Evolutionary conservation across 2,113 vertebrate species (phyloP), one percentile per base, ranked within the genome.

Genomic region (Furnarius figulus): DNA sequence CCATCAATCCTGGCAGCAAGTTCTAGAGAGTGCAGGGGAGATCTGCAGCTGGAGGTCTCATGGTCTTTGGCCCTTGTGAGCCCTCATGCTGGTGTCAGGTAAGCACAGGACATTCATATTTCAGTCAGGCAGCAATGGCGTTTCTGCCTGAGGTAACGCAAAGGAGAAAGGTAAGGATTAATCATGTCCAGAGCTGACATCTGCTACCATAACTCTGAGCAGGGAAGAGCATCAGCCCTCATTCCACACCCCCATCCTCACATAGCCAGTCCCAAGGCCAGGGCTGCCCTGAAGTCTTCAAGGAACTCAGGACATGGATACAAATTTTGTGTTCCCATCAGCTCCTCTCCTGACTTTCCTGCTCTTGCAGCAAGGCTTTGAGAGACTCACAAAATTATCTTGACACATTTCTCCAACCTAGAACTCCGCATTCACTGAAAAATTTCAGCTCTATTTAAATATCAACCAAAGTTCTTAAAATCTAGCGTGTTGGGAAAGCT

Each of bases 271-370:
- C 28, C 58, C 1, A 2, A 39, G 49, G 42, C 47, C 33, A 58
- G 8, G 59, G 23, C 14, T 88, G 37, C 33, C 46, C 37, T 63
- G 59, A 59, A 42, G 55, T 44, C 52, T 80, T 61, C 1, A 5
- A 73, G 65, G n/a, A 74, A 33, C 49, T 40, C 2, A 1, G 28
- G 52, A 90, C 14, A 83, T 0, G 0, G 11, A 28, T 5, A 3
- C 14, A 61, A 66, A 21, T 44, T 33, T 49, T 33, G 30, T 2
- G 4, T 46, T 79, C 37, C 25, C 56, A 81, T 9, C 42, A 77
- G 27, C 33, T 66, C 3, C 5, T 74, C 39, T 94, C 23, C 20
- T 0, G 2, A 35, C 49, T 49, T 83, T 25, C 8, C 10, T 15
- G 42, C 16, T 93, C 22, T 35, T 82, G 40, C 28, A 66, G 30